phyloP scores from a whole-genome alignment of 2,113 vertebrate genomes.

The Hymenochirus boettgeri region DNA sequence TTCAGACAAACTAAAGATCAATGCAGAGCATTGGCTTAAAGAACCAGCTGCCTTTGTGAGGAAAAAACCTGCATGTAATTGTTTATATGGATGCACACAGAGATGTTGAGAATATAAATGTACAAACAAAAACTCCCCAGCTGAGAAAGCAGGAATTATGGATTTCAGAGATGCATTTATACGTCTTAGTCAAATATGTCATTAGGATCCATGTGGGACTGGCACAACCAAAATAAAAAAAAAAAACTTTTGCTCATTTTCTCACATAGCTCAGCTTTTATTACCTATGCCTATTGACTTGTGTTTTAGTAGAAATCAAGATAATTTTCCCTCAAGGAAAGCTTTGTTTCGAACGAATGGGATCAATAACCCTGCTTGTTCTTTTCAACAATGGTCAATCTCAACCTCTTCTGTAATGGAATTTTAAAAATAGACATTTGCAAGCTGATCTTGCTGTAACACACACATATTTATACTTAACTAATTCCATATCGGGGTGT shows the following conservation, averaged over 20 bases:
- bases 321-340: constrained; percentile 44
- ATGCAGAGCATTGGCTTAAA: neutral
- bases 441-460: constrained; percentile 27
- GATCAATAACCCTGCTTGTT: constrained; percentile 43
- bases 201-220: constrained; percentile 41
- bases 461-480: constrained; percentile 38
- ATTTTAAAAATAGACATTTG: constrained; percentile 44
- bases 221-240: constrained; percentile 32
- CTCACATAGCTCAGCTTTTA: constrained; percentile 42
- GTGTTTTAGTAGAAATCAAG: constrained; percentile 44
- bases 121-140: constrained; percentile 34
- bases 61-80: constrained; percentile 14
- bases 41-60: neutral
- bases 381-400: constrained; percentile 44
- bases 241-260: constrained; percentile 32
- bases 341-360: constrained; percentile 42
- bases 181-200: constrained; percentile 33
- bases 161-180: constrained; percentile 38
- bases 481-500: no score
- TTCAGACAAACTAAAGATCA: neutral
- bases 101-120: constrained; percentile 33
- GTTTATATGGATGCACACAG: constrained; percentile 16
- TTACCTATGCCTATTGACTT: constrained; percentile 43
- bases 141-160: constrained; percentile 20
- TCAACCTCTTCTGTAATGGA: constrained; percentile 40